These are phyloP conservation scores for Tachina fera DNA, from an alignment of 2,888 invertebrate genomes.

Conservation along the genomic window DNA sequence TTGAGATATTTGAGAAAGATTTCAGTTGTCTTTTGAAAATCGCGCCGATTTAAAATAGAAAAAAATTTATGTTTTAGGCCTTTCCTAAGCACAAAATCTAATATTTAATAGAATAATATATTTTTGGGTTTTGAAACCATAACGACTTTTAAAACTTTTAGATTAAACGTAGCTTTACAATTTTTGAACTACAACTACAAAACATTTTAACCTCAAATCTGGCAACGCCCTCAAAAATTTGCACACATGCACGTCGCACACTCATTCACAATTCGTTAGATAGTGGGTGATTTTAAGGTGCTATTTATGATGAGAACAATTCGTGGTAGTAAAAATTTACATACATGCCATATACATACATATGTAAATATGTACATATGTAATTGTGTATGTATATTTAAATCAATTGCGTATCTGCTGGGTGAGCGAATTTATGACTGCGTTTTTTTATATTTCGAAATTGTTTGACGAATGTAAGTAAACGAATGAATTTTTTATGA, in stretches of 20 bases:
- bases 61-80: no score
- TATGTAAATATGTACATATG: no score
- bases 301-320: constrained; percentile 37
- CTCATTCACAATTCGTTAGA: constrained; percentile 45
- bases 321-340: constrained; percentile 55
- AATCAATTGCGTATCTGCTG: constrained; percentile 67
- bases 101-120: no score
- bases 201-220: neutral
- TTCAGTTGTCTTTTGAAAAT: no score
- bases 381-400: constrained; percentile 36
- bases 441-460: neutral
- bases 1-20: no score
- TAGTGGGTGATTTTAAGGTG: constrained; percentile 26
- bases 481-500: constrained; percentile 40
- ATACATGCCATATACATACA: no score
- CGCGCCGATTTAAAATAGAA: no score
- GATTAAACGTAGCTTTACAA: neutral
- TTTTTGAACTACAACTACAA: neutral
- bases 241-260: constrained; percentile 18
- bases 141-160: no score
- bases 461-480: constrained; percentile 23
- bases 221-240: constrained; percentile 18
- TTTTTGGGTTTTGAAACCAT: no score
- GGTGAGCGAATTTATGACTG: constrained; percentile 44
- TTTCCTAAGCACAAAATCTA: no score